Conservation (phyloP, 2,888 invertebrate species). For the Drosophila fulvimacula region DNA sequence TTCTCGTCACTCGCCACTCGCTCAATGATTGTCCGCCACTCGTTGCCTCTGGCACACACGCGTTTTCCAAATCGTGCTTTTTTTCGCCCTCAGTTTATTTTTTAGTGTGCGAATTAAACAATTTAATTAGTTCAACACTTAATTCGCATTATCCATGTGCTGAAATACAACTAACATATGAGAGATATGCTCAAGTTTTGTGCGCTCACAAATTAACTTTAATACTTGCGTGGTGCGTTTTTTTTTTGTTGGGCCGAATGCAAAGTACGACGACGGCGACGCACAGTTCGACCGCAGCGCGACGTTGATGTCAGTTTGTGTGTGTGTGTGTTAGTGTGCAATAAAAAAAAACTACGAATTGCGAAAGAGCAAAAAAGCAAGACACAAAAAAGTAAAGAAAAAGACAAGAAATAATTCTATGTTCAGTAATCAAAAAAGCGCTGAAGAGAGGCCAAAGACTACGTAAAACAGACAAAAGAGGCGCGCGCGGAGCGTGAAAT, state of each 20-base stretch:
- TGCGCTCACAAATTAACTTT: constrained; percentile 16
- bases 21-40: constrained; percentile 45
- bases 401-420: constrained; percentile 32
- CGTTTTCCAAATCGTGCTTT: constrained; percentile 75
- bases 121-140: constrained; percentile 26
- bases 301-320: constrained; percentile 52
- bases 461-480: constrained; percentile 50
- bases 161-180: constrained; percentile 9
- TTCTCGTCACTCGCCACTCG: constrained; percentile 55
- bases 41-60: constrained; percentile 66
- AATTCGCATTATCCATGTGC: constrained; percentile 17
- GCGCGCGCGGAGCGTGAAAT: constrained; percentile 57
- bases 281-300: constrained; percentile 62
- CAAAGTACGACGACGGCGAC: constrained; percentile 66
- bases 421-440: constrained; percentile 49
- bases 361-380: constrained; percentile 60
- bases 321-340: constrained; percentile 36
- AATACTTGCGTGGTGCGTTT: constrained; percentile 45
- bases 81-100: constrained; percentile 66
- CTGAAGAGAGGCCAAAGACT: constrained; percentile 30
- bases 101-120: constrained; percentile 49
- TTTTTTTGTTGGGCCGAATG: constrained; percentile 45
- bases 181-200: not conserved
- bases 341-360: constrained; percentile 52
- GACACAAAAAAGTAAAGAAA: constrained; percentile 34